These are phyloP conservation scores for Oceanodroma tethys DNA, from an alignment of 2,113 vertebrate species.

Conservation along the genomic window DNA sequence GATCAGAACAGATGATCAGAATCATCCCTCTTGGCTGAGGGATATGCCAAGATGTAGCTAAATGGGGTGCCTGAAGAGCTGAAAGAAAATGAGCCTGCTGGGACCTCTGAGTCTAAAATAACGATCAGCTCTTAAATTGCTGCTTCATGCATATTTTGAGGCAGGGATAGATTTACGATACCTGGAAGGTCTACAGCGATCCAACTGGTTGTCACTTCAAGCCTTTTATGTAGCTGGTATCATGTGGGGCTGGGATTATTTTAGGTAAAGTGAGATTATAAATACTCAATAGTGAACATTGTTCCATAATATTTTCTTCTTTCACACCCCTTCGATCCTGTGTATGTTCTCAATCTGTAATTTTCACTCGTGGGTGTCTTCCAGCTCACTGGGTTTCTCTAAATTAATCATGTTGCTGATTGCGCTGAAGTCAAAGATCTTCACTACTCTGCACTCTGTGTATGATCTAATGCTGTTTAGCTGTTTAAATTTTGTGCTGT, in stretches of 20 bases:
- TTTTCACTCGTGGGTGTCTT: neutral
- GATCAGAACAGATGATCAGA: neutral
- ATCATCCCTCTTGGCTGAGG: neutral
- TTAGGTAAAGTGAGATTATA: neutral
- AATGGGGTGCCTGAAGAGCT: neutral
- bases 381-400: neutral
- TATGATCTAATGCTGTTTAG: neutral
- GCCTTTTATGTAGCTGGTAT: neutral
- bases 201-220: neutral
- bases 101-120: slow-evolving; percentile 11
- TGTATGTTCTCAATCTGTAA: neutral
- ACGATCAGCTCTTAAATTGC: neutral
- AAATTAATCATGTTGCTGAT: neutral
- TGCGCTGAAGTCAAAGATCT: neutral
- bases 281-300: neutral
- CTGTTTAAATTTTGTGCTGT: neutral
- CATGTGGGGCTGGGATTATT: neutral
- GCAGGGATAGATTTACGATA: neutral
- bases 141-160: neutral
- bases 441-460: neutral
- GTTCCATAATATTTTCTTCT: neutral
- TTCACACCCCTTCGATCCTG: neutral
- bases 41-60: neutral
- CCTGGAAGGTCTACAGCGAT: neutral
- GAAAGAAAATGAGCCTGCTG: neutral